Conservation (phyloP, 1,140 invertebrate genomes). For the Hylaeus volcanicus region DNA sequence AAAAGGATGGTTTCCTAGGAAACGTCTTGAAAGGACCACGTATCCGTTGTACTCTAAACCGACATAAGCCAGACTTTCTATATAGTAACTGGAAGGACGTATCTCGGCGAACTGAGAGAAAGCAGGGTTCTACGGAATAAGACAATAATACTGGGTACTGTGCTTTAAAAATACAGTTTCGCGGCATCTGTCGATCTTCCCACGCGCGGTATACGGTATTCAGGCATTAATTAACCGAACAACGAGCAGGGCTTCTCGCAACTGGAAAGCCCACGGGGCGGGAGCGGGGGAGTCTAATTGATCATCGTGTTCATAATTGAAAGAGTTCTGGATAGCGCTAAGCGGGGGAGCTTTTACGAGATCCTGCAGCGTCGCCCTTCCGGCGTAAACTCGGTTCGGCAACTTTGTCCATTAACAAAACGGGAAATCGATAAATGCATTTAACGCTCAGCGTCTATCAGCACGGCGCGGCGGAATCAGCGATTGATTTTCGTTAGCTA, state of each 20-base stretch:
- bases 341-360: constrained; percentile 34
- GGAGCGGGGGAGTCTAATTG: background rate
- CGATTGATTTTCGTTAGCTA: constrained; percentile 45
- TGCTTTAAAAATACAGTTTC: too few species aligned
- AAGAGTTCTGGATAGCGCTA: constrained; percentile 30
- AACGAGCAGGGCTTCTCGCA: background rate
- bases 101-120: too few species aligned
- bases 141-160: too few species aligned
- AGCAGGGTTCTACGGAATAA: too few species aligned
- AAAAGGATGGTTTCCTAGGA: too few species aligned
- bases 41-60: too few species aligned
- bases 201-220: background rate
- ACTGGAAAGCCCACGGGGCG: too few species aligned
- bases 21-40: too few species aligned
- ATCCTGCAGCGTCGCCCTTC: background rate
- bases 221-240: constrained; percentile 21
- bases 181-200: constrained; percentile 15
- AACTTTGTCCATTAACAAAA: constrained; percentile 57
- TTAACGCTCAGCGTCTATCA: constrained; percentile 42
- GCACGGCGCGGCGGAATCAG: constrained; percentile 25
- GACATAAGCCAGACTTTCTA: too few species aligned
- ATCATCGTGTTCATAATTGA: constrained; percentile 29
- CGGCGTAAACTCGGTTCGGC: constrained; percentile 32
- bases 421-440: constrained; percentile 47
- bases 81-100: too few species aligned